Evolutionary conservation across 2,888 invertebrate species (phyloP), one percentile per base, ranked within the genome.

Genomic region (Torymus texanus): DNA sequence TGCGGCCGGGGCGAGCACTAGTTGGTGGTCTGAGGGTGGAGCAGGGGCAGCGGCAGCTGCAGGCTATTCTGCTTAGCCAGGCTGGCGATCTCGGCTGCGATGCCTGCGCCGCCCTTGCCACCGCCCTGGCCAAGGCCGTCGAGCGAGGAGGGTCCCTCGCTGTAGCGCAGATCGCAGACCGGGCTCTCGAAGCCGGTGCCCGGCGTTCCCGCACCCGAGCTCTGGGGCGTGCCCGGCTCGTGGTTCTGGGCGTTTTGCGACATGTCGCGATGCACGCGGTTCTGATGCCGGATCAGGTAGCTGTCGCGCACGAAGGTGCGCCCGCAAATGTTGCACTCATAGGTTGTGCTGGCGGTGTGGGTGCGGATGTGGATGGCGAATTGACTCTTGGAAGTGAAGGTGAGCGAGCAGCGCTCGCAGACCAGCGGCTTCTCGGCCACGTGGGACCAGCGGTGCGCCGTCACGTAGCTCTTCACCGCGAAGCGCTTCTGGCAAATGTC

Each of bases 401-500:
- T 94, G 91, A 94, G 92, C 85, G 94, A 93, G 90, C 95, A 94
- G 83, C 94, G 92, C 87, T 94, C 94, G 91, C 95, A 95, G 84
- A 93, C 93, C 85, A 95, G 88, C 56, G 94, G 94, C 90, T 94
- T 94, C 88, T 95, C 95, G 5, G 94, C 94, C 74, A 95, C 94
- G 90, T 95, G 95, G 71, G 95, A 94, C 95, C 95, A 95, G 84
- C 94, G 94, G 89, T 95, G 95, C 66, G 95, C 95, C 83, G 94
- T 94, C 78, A 95, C 94, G 87, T 95, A 95, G 87, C 95, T 95
- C 90, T 95, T 95, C 82, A 95, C 95, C 61, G 95, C 95, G 89
- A 95, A 95, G 85, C 94, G 92, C 91, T 95, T 95, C 88, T 94
- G 93, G 90, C 95, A 95, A 85, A 95, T 93, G 91, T 95, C 94